Percentiles rank a stretch among this genome's conserved stretches.
Conservation (phyloP, 2,797 vertebrate species). For the Hydrophis major region DNA sequence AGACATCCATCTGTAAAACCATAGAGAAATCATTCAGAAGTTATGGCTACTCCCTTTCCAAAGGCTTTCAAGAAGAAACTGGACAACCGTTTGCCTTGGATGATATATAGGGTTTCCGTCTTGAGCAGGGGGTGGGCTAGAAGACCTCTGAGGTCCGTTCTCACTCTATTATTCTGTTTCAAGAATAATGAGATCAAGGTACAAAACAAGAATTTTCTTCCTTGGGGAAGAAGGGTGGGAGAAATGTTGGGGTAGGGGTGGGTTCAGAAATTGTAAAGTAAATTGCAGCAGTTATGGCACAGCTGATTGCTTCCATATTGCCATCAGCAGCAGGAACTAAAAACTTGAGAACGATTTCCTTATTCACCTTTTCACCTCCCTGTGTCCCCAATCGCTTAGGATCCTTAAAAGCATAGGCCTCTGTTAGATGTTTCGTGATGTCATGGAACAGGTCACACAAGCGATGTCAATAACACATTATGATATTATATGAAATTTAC, state of each 20-base stretch:
- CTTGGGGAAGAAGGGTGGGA: background rate
- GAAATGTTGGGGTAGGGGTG: too few species aligned
- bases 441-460: too few species aligned
- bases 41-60: too few species aligned
- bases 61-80: too few species aligned
- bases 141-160: too few species aligned
- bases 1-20: background rate
- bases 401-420: background rate
- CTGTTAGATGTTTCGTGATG: background rate
- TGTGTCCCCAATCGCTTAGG: background rate
- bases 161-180: too few species aligned
- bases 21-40: background rate
- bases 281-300: background rate
- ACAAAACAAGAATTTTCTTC: background rate
- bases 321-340: background rate
- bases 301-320: background rate
- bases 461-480: too few species aligned
- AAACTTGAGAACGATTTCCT: background rate
- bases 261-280: background rate
- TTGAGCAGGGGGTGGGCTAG: too few species aligned
- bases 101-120: too few species aligned
- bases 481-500: background rate
- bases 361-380: background rate
- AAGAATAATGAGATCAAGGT: background rate
- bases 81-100: too few species aligned